phyloP scores from a whole-genome alignment of 2,797 vertebrate species.

The Myotis daubentonii region DNA sequence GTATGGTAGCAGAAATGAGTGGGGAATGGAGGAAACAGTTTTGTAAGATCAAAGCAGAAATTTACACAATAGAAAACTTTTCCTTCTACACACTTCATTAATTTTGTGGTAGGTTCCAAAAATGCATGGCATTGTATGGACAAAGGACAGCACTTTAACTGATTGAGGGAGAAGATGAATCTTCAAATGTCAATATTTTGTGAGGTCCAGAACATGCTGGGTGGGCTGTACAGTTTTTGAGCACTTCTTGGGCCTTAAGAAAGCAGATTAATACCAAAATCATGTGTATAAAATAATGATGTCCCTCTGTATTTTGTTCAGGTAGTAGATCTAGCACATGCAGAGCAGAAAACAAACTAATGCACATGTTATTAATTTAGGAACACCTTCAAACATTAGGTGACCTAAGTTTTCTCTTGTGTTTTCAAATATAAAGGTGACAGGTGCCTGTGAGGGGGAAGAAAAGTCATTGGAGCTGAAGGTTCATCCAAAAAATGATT shows the following conservation, averaged over 20 bases:
- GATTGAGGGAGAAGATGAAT: background rate
- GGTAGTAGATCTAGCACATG: background rate
- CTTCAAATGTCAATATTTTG: background rate
- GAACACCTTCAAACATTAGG: background rate
- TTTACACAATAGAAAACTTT: background rate
- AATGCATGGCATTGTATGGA: background rate
- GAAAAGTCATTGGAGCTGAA: background rate
- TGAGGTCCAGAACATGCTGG: background rate
- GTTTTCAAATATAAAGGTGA: background rate
- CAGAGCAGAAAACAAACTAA: background rate
- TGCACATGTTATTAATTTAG: background rate
- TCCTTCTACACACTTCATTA: background rate
- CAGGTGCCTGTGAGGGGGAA: background rate
- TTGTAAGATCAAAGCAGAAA: background rate
- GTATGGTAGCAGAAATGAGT: background rate
- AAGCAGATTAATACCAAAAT: slow-evolving; percentile 20
- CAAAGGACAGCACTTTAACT: background rate
- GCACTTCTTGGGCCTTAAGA: background rate
- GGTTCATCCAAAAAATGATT: slow-evolving; percentile 32
- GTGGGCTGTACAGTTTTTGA: background rate
- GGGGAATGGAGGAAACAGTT: background rate
- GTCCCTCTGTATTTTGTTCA: background rate
- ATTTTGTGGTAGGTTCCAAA: background rate
- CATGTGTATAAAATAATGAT: background rate
- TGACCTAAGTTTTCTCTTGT: background rate